These are phyloP conservation scores for Echiichthys vipera DNA, from an alignment of 2,797 vertebrate species.

Conservation along the genomic window DNA sequence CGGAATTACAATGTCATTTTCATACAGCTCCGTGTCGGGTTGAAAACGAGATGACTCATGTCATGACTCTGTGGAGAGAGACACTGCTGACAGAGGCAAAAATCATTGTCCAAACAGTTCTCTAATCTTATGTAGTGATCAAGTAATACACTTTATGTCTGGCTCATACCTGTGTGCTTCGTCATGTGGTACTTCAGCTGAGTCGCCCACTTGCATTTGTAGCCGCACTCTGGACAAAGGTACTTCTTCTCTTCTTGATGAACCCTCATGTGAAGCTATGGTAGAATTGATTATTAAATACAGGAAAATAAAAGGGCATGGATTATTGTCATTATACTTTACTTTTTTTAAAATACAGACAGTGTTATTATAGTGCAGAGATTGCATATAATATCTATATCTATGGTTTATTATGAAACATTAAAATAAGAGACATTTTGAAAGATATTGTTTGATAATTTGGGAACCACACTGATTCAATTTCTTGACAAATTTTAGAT, in stretches of 20 bases:
- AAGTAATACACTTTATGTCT: neutral
- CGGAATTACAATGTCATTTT: too few relatives aligned
- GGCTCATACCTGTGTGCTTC: slow-evolving; percentile 91
- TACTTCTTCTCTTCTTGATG: slow-evolving; percentile 97
- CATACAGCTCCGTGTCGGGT: too few relatives aligned
- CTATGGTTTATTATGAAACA: too few relatives aligned
- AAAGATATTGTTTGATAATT: too few relatives aligned
- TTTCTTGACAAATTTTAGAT: too few relatives aligned
- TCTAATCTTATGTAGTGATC: neutral
- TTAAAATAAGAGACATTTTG: too few relatives aligned
- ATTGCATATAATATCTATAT: too few relatives aligned
- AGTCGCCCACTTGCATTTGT: slow-evolving; percentile 99
- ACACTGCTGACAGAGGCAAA: neutral
- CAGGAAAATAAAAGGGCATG: neutral
- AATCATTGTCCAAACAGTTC: neutral
- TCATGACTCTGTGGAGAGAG: too few relatives aligned
- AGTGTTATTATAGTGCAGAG: neutral
- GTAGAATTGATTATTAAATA: slow-evolving; percentile 1
- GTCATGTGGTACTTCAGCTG: slow-evolving; percentile 99
- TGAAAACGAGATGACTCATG: too few relatives aligned
- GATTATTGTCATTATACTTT: neutral
- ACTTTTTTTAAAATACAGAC: neutral
- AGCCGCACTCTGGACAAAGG: slow-evolving; percentile 96
- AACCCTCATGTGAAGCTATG: slow-evolving; percentile 96
- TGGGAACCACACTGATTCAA: too few relatives aligned